phyloP scores from a whole-genome alignment of 2,113 vertebrate genomes.

The Narcine bancroftii region DNA sequence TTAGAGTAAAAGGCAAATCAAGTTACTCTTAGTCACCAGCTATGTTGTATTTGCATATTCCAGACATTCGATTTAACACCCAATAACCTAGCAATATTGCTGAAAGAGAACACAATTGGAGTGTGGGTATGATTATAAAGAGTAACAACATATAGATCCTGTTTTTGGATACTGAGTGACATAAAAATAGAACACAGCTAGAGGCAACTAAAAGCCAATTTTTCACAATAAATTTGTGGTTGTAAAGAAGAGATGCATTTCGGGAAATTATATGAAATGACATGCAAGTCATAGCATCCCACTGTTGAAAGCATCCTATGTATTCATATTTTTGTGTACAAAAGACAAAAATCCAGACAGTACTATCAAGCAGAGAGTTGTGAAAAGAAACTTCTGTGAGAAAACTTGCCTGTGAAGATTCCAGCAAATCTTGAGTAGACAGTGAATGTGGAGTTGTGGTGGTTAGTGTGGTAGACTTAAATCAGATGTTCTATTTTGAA shows the following conservation, averaged over 20 bases:
- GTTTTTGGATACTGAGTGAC: background rate
- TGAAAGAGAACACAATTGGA: background rate
- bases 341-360: slow-evolving; percentile 27
- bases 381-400: background rate
- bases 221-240: slow-evolving; percentile 22
- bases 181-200: background rate
- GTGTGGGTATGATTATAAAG: background rate
- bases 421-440: background rate
- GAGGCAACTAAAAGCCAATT: background rate
- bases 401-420: background rate
- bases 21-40: background rate
- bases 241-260: background rate
- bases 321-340: background rate
- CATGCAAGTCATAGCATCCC: background rate
- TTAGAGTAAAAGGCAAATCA: background rate
- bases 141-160: background rate
- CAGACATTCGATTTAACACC: background rate
- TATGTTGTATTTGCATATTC: too few species aligned
- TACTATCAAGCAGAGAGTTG: background rate
- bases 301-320: background rate
- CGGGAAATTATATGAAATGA: background rate
- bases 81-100: background rate
- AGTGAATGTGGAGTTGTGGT: background rate
- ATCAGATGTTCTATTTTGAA: background rate
- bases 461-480: background rate